A percentile compares a stretch with the other conserved stretches of the same genome.
Conservation (phyloP, 2,797 vertebrate genomes). For the Xenopus petersii region DNA sequence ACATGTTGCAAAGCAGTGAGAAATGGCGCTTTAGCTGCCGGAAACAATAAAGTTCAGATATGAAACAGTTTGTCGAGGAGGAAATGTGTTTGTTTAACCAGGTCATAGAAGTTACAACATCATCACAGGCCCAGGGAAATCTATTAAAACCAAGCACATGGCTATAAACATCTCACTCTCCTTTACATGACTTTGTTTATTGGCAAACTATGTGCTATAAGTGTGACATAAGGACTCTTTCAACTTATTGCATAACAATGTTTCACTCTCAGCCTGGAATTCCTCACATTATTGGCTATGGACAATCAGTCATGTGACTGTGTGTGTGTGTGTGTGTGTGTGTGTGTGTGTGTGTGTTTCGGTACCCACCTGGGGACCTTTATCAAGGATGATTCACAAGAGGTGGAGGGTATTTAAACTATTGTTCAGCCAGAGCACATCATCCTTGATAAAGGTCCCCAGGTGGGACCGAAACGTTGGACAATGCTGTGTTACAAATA, state of each 20-base stretch:
- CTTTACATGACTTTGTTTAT: background rate
- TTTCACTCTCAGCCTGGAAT: background rate
- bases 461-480: no score
- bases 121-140: background rate
- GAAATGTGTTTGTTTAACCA: conserved; percentile 8
- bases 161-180: background rate
- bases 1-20: background rate
- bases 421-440: no score
- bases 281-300: background rate
- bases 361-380: no score
- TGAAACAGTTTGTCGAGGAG: background rate
- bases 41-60: background rate
- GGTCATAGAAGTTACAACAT: conserved; percentile 12
- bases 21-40: background rate
- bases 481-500: no score
- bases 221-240: background rate
- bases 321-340: no score
- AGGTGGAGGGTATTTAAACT: no score
- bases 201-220: background rate
- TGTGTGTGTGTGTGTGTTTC: no score
- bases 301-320: no score
- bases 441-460: no score
- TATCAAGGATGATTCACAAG: no score
- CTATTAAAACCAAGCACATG: background rate
- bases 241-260: background rate